Percentiles rank a stretch among this genome's conserved stretches.
Conservation (phyloP, 2,113 vertebrate genomes). For the Cynoglossus semilaevis region DNA sequence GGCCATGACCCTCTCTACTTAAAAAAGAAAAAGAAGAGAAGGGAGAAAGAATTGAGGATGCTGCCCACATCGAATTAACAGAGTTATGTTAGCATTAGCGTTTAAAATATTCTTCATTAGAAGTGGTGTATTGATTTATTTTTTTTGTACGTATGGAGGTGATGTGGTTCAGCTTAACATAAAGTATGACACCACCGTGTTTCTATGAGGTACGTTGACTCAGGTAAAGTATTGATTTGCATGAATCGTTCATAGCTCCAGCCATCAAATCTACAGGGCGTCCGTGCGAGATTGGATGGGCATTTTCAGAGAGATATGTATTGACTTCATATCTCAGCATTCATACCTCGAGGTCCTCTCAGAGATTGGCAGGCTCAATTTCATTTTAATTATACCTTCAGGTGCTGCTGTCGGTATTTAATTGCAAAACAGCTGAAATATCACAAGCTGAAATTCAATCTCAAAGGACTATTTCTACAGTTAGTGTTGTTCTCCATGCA, state of each 20-base stretch:
- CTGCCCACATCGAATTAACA: neutral
- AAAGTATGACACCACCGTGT: slow-evolving; percentile 20
- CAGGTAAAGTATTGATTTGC: slow-evolving; percentile 56
- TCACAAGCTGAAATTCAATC: slow-evolving; percentile 38
- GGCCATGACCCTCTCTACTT: neutral
- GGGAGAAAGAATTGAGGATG: neutral
- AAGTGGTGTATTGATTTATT: slow-evolving; percentile 10
- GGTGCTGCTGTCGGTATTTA: slow-evolving; percentile 57
- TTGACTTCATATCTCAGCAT: slow-evolving; percentile 65
- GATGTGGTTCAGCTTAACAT: slow-evolving; percentile 2
- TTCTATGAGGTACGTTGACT: slow-evolving; percentile 11
- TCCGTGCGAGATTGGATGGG: slow-evolving; percentile 52
- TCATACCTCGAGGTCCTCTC: slow-evolving; percentile 54
- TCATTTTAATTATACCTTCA: slow-evolving; percentile 67
- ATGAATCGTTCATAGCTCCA: slow-evolving; percentile 51
- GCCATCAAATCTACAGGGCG: slow-evolving; percentile 51
- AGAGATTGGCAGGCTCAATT: slow-evolving; percentile 60
- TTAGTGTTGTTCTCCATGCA: slow-evolving; percentile 5
- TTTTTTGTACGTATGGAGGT: slow-evolving; percentile 8
- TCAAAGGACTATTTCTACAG: slow-evolving; percentile 14
- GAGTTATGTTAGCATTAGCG: neutral
- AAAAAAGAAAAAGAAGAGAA: neutral
- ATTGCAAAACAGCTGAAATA: slow-evolving; percentile 57
- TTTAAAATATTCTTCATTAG: neutral
- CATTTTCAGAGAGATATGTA: slow-evolving; percentile 59